These are phyloP conservation scores for Corydoras sp. DNA, from an alignment of 2,113 vertebrate species.

Conservation along the genomic window DNA sequence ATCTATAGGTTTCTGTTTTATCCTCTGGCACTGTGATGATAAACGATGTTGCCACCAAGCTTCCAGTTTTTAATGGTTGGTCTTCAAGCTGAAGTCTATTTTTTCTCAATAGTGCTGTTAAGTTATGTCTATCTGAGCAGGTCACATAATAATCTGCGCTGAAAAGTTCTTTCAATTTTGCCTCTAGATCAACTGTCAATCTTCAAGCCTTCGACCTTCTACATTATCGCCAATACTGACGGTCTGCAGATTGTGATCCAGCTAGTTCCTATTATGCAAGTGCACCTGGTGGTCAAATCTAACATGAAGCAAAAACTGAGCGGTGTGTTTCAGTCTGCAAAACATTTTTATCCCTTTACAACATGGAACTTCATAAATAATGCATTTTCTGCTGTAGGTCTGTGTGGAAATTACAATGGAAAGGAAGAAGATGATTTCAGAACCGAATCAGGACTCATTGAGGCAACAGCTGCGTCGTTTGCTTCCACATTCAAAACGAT, in stretches of 20 bases:
- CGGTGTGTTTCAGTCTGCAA: constrained; percentile 2
- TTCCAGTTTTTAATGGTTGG: constrained; percentile 28
- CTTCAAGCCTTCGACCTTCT: constrained; percentile 26
- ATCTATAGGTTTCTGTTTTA: constrained; percentile 19
- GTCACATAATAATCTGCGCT: too few species aligned
- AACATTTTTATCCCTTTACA: too few species aligned
- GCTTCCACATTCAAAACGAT: constrained; percentile 78
- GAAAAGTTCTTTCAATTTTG: not conserved
- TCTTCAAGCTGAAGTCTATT: not conserved
- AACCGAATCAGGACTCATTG: constrained; percentile 22
- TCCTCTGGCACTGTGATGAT: constrained; percentile 13
- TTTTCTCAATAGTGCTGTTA: not conserved
- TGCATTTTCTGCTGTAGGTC: constrained; percentile 14
- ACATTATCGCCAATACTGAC: constrained; percentile 10
- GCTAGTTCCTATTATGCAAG: constrained; percentile 36
- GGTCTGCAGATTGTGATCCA: constrained; percentile 26
- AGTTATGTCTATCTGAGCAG: not conserved
- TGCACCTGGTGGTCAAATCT: constrained; percentile 19
- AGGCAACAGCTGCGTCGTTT: constrained; percentile 75
- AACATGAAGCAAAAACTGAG: constrained; percentile 25
- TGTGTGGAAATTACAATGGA: constrained; percentile 38
- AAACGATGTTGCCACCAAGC: constrained; percentile 7
- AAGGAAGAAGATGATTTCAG: constrained; percentile 29
- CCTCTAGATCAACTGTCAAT: constrained; percentile 11
- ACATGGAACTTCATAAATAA: not conserved